Base-by-base conservation (phyloP, 2,888 invertebrate genomes). In the Caenorhabditis japonica region DNA sequence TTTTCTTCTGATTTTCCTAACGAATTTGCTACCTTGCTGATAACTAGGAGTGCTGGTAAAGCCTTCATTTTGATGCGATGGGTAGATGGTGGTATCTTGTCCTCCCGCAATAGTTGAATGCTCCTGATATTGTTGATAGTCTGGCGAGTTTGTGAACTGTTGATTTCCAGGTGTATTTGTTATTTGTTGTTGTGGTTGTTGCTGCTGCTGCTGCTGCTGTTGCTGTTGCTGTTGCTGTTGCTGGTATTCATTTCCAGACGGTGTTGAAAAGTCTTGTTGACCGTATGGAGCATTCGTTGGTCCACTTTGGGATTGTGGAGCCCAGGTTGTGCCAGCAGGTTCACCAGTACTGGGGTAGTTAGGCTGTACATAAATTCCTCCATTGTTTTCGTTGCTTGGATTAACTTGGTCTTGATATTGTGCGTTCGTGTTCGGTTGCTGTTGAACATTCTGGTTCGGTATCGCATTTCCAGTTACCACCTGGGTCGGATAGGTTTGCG, bases 401-500 rank as follows among this genome's bases (percentile, higher is more conserved):
- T 46, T 47, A 1, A 30, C 56, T 33, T 70, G 70, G 49, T 70
- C 70, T 23, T 70, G 70, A 17, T 61, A 70, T 46, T 53, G 69
- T 12, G 53, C 46, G 41, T 69, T 66, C 4, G 51, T 33, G 39
- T 51, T 43, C 36, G 69, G 69, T 36, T 71, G 73, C 13, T 72
- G 73, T 19, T 66, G 66, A 5, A 66, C 60, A 25, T 66, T 66
- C n/a, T 66, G 73, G 10, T 52, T 53, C 0, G 38, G 17, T 10
- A 60, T 19, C 36, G 73, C 60, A n/a, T 56, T 60, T 0, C 73
- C 66, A 7, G 49, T 44, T 2, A 73, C 60, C 7, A 55, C 23
- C 56, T 73, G 73, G 0, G 66, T 64, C 13, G 72, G 72, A 27
- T 72, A 72, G 30, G 64, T 72, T 38, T 72, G 72, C 10, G 72